phyloP scores from a whole-genome alignment of 2,113 vertebrate species.

The Amphilophus citrinellus region DNA sequence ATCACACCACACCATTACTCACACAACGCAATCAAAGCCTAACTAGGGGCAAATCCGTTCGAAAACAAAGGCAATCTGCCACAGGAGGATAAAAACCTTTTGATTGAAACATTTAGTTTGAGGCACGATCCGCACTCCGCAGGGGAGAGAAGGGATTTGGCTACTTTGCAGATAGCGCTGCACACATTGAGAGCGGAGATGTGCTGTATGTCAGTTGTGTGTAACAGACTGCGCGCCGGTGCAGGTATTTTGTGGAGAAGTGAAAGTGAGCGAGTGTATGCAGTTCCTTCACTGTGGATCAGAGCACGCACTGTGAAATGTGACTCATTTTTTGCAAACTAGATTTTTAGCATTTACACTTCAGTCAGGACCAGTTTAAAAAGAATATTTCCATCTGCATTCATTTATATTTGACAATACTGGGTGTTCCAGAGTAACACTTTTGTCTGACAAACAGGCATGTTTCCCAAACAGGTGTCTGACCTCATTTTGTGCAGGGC shows the following conservation, averaged over 20 bases:
- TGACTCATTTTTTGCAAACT: background rate
- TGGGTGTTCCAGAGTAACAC: background rate
- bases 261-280: background rate
- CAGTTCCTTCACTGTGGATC: background rate
- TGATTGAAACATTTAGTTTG: conserved; percentile 73
- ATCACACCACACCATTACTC: conserved; percentile 49
- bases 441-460: background rate
- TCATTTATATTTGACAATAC: background rate
- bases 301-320: background rate
- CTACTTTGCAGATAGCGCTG: conserved; percentile 26
- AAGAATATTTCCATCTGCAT: background rate
- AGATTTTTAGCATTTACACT: conserved; percentile 1
- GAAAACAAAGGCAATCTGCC: conserved; percentile 69
- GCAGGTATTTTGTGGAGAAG: background rate
- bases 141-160: conserved; percentile 33
- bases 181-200: conserved; percentile 3
- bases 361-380: conserved; percentile 2
- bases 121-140: conserved; percentile 45
- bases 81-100: conserved; percentile 61
- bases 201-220: background rate
- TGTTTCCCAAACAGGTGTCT: background rate
- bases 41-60: conserved; percentile 65
- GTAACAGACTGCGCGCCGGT: background rate
- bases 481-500: background rate
- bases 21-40: conserved; percentile 68